Conservation (phyloP, 2,888 invertebrate species). For the Dynastes tityus region DNA sequence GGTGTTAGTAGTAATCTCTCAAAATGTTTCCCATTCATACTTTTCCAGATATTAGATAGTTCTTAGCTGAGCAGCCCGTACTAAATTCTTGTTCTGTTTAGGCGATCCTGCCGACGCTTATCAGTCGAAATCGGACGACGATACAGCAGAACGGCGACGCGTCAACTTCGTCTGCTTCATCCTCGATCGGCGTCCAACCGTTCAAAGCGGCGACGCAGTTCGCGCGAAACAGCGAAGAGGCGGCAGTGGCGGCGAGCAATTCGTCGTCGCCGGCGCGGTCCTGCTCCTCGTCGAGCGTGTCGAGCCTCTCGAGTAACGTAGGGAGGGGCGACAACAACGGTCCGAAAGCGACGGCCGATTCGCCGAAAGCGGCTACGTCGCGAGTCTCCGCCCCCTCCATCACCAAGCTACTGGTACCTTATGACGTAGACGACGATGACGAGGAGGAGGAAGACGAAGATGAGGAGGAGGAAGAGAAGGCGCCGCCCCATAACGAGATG, state of each 20-base stretch:
- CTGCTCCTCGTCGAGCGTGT: conserved; percentile 50
- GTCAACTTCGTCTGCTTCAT: background rate
- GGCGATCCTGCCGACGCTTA: background rate
- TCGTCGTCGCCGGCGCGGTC: conserved; percentile 6
- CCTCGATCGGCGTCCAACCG: background rate
- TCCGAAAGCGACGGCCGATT: conserved; percentile 21
- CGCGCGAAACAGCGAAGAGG: background rate
- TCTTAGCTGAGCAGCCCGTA: no score
- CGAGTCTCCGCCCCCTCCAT: conserved; percentile 26
- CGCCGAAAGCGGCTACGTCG: conserved; percentile 4
- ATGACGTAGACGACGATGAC: conserved; percentile 68
- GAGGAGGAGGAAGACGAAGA: conserved; percentile 48
- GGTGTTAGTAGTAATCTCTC: no score
- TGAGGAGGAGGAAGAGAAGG: conserved; percentile 40
- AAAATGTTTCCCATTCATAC: no score
- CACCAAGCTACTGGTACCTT: conserved; percentile 65
- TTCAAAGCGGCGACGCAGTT: background rate
- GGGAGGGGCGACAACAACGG: background rate
- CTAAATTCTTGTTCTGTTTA: background rate
- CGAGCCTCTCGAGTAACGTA: conserved; percentile 49
- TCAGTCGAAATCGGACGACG: background rate
- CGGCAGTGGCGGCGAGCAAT: background rate
- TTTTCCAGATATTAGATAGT: no score
- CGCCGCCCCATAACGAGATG: background rate
- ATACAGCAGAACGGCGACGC: background rate